Evolutionary conservation across 2,113 vertebrate species (phyloP).

Genomic region (Zingel zingel): DNA sequence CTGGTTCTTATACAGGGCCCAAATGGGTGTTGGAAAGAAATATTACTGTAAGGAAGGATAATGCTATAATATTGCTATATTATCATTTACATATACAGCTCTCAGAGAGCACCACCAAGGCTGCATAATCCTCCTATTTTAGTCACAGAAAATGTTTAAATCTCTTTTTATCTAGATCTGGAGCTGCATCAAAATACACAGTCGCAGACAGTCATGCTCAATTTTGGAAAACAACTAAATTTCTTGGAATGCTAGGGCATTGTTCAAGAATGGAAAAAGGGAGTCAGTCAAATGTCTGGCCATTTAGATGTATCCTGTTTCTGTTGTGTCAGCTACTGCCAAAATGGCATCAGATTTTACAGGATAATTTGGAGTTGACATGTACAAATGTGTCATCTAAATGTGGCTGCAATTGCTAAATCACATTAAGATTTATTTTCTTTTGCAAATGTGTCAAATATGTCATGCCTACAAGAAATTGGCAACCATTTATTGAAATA

Average conservation of each 20-base stretch:
- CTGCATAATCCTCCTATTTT: background rate
- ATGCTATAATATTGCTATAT: background rate
- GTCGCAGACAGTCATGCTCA: background rate
- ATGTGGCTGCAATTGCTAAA: background rate
- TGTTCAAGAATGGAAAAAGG: background rate
- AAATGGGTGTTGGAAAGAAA: background rate
- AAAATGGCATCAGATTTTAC: background rate
- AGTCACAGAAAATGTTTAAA: background rate
- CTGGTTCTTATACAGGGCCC: conserved; percentile 2
- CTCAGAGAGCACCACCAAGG: no score
- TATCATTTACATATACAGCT: no score
- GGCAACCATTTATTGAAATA: background rate
- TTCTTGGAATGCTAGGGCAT: background rate
- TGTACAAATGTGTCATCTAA: no score
- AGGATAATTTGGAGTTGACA: background rate
- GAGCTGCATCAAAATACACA: background rate
- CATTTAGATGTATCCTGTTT: background rate
- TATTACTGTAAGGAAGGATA: background rate
- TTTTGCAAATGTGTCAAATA: background rate
- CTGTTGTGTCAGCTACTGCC: background rate
- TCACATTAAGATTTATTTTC: background rate
- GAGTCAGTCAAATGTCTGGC: background rate
- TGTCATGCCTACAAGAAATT: background rate
- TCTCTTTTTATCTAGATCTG: background rate
- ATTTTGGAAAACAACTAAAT: background rate